A percentile compares a stretch with the other conserved stretches of the same genome.
These are phyloP conservation scores for Agrilus biguttatus DNA, from an alignment of 2,888 invertebrate genomes.

Conservation along the genomic window DNA sequence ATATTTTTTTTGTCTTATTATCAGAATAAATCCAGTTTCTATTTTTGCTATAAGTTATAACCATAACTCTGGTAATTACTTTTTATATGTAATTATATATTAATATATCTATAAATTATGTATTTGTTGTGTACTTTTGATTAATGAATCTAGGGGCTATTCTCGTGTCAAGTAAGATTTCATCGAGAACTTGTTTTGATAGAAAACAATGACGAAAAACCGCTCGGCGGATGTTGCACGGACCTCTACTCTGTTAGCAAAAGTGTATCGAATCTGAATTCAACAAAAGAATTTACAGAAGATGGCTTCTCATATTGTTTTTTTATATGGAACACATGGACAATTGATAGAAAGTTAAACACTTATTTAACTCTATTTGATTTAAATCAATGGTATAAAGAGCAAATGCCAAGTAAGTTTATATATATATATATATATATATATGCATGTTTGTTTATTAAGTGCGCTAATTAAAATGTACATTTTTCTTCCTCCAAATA, in stretches of 20 bases:
- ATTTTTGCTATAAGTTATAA: too few species aligned
- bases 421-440: constrained; percentile 16
- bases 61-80: too few species aligned
- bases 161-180: constrained; percentile 41
- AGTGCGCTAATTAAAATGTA: not conserved
- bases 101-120: too few species aligned
- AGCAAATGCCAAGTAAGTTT: constrained; percentile 61
- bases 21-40: too few species aligned
- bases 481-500: too few species aligned
- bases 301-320: constrained; percentile 40
- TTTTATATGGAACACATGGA: constrained; percentile 43
- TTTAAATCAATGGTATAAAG: constrained; percentile 90
- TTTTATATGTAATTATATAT: too few species aligned
- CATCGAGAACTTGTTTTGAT: constrained; percentile 37
- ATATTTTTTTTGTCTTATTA: not conserved
- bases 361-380: constrained; percentile 60
- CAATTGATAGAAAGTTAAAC: constrained; percentile 32
- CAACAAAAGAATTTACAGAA: constrained; percentile 23
- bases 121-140: too few species aligned
- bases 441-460: constrained; percentile 4
- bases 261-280: constrained; percentile 15
- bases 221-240: constrained; percentile 20
- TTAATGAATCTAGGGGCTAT: constrained; percentile 37
- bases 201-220: constrained; percentile 7
- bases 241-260: constrained; percentile 20